A percentile compares a stretch with the other conserved stretches of the same genome.
These are phyloP conservation scores for Felis chaus DNA, from an alignment of 2,113 vertebrate species.

Conservation along the genomic window DNA sequence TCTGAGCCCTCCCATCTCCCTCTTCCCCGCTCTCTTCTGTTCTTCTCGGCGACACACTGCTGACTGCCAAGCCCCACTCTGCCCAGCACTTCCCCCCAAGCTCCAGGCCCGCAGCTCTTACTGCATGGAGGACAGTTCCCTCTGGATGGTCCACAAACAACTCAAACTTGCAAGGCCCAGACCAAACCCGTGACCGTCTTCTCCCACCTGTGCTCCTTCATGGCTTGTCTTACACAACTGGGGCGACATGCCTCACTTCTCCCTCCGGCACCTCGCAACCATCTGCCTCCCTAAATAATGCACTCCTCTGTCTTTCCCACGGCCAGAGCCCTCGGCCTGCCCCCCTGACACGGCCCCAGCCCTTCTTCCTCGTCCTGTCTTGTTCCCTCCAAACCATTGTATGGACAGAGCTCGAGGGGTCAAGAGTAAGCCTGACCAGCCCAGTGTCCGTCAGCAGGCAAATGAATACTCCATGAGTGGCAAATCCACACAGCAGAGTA, in stretches of 20 bases:
- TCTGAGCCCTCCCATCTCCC: too few relatives aligned
- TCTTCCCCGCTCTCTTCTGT: neutral
- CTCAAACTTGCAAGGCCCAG: neutral
- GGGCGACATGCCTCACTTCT: neutral
- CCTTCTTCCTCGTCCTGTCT: neutral
- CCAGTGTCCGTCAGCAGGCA: neutral
- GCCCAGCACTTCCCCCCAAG: neutral
- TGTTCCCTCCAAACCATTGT: neutral
- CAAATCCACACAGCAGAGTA: neutral
- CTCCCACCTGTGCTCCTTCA: neutral
- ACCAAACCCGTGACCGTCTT: neutral
- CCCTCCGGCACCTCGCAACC: neutral
- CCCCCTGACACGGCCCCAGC: neutral
- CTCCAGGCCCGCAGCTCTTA: neutral
- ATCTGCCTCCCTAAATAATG: neutral
- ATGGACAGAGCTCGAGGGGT: neutral
- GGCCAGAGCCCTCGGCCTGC: neutral
- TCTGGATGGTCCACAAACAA: neutral
- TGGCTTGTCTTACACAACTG: neutral
- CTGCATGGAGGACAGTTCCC: neutral
- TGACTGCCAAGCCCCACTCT: neutral
- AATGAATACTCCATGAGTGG: neutral
- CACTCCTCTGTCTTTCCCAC: neutral
- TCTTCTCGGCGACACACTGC: neutral
- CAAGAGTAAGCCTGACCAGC: neutral